Base-by-base conservation (phyloP, 2,113 vertebrate genomes). In the Alethe castanea region DNA sequence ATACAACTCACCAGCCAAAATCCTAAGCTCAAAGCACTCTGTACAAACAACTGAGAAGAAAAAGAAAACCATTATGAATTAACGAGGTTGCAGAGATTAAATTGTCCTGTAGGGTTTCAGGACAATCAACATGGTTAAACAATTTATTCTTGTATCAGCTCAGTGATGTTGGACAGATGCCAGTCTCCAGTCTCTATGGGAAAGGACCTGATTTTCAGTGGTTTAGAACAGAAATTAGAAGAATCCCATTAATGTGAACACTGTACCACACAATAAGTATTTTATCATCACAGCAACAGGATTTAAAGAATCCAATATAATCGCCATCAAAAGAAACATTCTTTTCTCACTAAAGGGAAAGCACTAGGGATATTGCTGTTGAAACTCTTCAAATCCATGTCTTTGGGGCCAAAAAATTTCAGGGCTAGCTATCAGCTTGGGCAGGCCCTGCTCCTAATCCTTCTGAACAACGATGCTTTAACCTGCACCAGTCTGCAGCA, bases 61-160 rank as follows among this genome's bases (percentile, higher is more conserved):
- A 87, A 89, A 93, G 33, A 71, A 88, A 90, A 84, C 77, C 69
- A 57, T 65, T 84, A 48, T 36, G 73, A 88, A 88, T 92, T 88
- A 94, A 95, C 76, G 74, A 57, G 20, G 82, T 71, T 93, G 88
- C 65, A 88, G 79, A 88, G 65, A 96, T 92, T 78, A 88, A 84
- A 88, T 56, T 57, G 35, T 69, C 73, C 59, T 90, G 62, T 20
- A 78, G 79, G 81, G 65, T 66, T 92, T 78, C 54, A 93, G n/a
- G 73, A 83, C 38, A 86, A 95, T 86, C 80, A 89, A 62, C 44
- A 13, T 12, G 5, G 86, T 91, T 94, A 95, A 95, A 87, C 78
- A 78, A 80, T 88, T 88, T 86, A 88, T 69, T 93, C 56, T 95
- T 81, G 90, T 83, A 86, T 82, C 77, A 80, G 92, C 73, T 70